Conservation (phyloP, 2,797 vertebrate species). For the Chiloscyllium punctatum region DNA sequence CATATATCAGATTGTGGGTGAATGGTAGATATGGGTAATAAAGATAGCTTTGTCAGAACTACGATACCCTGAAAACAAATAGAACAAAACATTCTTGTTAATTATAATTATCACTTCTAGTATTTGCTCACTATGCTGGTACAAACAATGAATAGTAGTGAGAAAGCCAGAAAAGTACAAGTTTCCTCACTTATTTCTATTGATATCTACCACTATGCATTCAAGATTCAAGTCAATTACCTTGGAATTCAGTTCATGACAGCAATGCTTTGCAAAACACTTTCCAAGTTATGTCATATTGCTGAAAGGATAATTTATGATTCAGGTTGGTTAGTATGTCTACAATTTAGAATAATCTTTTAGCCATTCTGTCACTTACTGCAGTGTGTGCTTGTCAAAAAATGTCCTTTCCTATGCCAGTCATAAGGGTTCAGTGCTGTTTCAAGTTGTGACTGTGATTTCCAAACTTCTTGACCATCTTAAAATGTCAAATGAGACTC, state of each 20-base stretch:
- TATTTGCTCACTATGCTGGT: background rate
- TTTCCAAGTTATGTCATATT: background rate
- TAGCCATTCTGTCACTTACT: background rate
- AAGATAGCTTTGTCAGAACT: background rate
- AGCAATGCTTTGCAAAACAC: background rate
- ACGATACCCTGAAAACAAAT: background rate
- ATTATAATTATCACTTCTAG: no score
- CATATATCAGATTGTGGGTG: background rate
- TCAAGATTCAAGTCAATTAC: background rate
- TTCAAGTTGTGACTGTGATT: background rate
- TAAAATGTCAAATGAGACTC: background rate
- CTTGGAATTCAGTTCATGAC: background rate
- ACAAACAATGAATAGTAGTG: no score
- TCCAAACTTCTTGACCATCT: background rate
- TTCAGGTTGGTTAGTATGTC: background rate
- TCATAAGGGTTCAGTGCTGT: background rate
- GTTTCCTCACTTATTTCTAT: background rate
- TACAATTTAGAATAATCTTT: background rate
- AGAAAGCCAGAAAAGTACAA: background rate
- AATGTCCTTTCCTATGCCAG: background rate
- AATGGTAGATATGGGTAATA: background rate
- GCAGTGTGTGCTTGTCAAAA: background rate
- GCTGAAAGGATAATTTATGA: background rate
- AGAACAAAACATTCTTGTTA: background rate
- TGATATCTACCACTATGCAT: background rate